Base-by-base conservation (phyloP, 2,888 invertebrate species). In the Halocaridina rubra region DNA sequence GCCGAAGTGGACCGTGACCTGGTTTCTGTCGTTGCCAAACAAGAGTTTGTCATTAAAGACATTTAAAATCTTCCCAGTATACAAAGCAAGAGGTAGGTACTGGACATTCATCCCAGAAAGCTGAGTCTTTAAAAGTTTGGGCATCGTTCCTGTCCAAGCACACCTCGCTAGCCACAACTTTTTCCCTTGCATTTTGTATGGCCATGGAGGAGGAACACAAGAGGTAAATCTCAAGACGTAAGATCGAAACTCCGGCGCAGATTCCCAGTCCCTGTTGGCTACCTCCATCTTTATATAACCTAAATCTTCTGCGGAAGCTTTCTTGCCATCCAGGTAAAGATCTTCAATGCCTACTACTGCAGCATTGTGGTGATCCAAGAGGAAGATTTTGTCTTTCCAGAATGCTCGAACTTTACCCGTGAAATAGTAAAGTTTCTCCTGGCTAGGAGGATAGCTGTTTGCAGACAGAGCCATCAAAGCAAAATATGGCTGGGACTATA, bases 111-210 rank as follows among this genome's bases (percentile, higher is more conserved):
- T 24, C 19, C n/a, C n/a, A 1, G 59, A 22, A 80, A 13, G 4
- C 1, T 24, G 16, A 3, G 33, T 39, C 27, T 46, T 59, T 33
- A 82, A 32, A 13, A 19, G 19, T 22, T 59, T 39, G 16, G 82
- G 82, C 33, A 78, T 61, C 19, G 19, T 16, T 13, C 82, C 82
- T 10, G 72, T 16, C 82, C 82, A 82, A 10, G 82, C 82, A 82
- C 10, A 78, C 7, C 10, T n/a, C 5, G 82, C 82, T 22, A 27
- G 27, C 82, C 82, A 82, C 5, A 22, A 71, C 13, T 8, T 19
- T 46, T 82, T 82, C 5, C 82, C 78, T 30, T 57, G 29, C 3
- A 78, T 33, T 19, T 80, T 57, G 27, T 61, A 32, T 13, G 77
- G 69, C 72, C 77, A 80, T 61, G 72, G 61, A 3, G 13, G 16